Conservation (phyloP, 2,113 vertebrate genomes). For the Leptobrachium leishanense region DNA sequence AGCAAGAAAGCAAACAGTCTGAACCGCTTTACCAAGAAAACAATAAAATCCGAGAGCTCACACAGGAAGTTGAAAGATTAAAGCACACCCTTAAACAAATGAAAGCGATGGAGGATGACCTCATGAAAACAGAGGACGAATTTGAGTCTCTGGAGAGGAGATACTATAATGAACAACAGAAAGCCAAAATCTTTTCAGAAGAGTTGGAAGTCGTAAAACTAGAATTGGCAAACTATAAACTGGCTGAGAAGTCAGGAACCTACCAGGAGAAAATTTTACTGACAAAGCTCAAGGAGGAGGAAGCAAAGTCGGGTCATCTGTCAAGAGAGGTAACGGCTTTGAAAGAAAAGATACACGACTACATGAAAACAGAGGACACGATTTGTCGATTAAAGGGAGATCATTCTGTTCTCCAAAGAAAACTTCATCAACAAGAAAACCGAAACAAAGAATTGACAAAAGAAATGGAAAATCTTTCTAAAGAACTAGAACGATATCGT, state of each 20-base stretch:
- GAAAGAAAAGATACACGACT: constrained; percentile 94
- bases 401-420: constrained; percentile 84
- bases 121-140: constrained; percentile 88
- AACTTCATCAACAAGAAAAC: constrained; percentile 89
- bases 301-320: constrained; percentile 87
- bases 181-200: constrained; percentile 79
- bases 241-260: constrained; percentile 87
- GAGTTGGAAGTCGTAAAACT: constrained; percentile 84
- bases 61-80: constrained; percentile 89
- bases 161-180: constrained; percentile 81
- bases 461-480: constrained; percentile 89
- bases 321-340: constrained; percentile 87
- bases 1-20: constrained; percentile 80
- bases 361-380: constrained; percentile 87
- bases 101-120: constrained; percentile 87
- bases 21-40: constrained; percentile 85
- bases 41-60: constrained; percentile 93
- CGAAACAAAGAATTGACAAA: constrained; percentile 88
- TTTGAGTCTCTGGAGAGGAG: constrained; percentile 85
- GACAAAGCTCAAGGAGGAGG: constrained; percentile 88
- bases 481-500: constrained; percentile 89
- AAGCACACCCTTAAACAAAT: constrained; percentile 88
- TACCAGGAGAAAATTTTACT: constrained; percentile 88
- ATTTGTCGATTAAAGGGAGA: constrained; percentile 86
- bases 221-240: constrained; percentile 86